phyloP scores from a whole-genome alignment of 2,888 invertebrate genomes.

The Microdon myrmicae region DNA sequence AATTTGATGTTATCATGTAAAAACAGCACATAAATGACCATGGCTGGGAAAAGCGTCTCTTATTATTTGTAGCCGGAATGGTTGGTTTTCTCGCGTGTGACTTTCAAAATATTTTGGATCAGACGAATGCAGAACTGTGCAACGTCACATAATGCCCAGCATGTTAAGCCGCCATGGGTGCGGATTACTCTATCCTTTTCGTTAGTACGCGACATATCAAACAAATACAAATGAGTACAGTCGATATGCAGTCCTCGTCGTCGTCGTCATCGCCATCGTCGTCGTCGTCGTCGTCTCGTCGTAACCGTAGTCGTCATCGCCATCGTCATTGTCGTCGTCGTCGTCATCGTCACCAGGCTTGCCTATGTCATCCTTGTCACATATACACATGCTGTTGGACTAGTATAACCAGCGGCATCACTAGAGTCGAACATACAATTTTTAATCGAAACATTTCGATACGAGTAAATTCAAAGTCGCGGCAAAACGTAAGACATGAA shows the following conservation, averaged over 20 bases:
- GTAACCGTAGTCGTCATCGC: background rate
- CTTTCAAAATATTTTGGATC: conserved; percentile 24
- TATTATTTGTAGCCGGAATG: conserved; percentile 34
- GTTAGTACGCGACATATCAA: conserved; percentile 33
- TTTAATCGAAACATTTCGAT: conserved; percentile 52
- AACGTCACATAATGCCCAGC: conserved; percentile 24
- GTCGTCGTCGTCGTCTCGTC: too few relatives aligned
- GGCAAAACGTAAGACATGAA: conserved; percentile 43
- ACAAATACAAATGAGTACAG: conserved; percentile 48
- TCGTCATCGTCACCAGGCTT: background rate
- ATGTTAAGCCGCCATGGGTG: conserved; percentile 31
- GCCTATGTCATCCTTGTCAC: too few relatives aligned
- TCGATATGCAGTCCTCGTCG: conserved; percentile 42
- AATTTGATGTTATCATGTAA: too few relatives aligned
- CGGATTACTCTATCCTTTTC: conserved; percentile 45
- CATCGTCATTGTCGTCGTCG: background rate
- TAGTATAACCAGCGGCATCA: conserved; percentile 48
- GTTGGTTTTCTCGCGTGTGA: conserved; percentile 37
- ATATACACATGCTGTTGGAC: conserved; percentile 36
- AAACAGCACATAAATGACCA: too few relatives aligned
- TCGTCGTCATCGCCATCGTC: too few relatives aligned
- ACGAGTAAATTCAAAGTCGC: conserved; percentile 49
- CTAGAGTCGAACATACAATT: conserved; percentile 36
- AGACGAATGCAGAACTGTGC: conserved; percentile 20
- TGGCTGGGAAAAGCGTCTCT: conserved; percentile 34